Evolutionary conservation across 2,113 vertebrate species (phyloP), one percentile per base, ranked within the genome.

Genomic region (Phylloscopus trochilus): DNA sequence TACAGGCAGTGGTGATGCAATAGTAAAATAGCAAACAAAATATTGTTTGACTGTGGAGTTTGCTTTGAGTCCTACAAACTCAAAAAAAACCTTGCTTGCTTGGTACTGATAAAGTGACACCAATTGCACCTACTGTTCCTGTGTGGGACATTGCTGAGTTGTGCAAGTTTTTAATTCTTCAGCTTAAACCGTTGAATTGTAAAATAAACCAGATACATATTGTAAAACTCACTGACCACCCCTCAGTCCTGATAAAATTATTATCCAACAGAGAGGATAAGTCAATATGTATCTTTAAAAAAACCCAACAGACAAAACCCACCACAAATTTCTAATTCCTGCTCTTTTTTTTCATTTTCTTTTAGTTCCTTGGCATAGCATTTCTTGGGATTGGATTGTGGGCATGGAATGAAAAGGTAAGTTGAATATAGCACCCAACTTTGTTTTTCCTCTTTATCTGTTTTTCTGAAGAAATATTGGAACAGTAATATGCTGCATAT

Each of bases 401-500:
- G 99, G 99, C 99, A 24, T 99, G 99, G 99, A 99, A 98, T 98
- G 99, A 99, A 97, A 99, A 99, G 98, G 99, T 99, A 97, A 97
- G 98, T 96, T 78, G 60, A 70, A 59, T 53, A 23, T 68, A 74
- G 26, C 30, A 63, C 31, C 33, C 83, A 72, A 73, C 7, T 53
- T 68, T 10, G 14, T 55, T 77, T 70, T 86, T 84, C 46, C 13
- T 44, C 9, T 76, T 66, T 37, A 7, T 87, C 7, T 66, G 10
- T 84, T 52, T 49, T 76, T 89, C 43, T 74, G 51, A 41, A 69
- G 17, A 58, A 86, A 37, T 89, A 41, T 5, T 90, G 13, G 12
- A 83, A 17, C 5, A 82, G 3, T 51, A 66, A 20, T 64, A 7
- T 56, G 43, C 35, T 73, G 12, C 37, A 41, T 44, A 15, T 53